phyloP scores from a whole-genome alignment of 1,140 invertebrate genomes.

The Wasmannia auropunctata region DNA sequence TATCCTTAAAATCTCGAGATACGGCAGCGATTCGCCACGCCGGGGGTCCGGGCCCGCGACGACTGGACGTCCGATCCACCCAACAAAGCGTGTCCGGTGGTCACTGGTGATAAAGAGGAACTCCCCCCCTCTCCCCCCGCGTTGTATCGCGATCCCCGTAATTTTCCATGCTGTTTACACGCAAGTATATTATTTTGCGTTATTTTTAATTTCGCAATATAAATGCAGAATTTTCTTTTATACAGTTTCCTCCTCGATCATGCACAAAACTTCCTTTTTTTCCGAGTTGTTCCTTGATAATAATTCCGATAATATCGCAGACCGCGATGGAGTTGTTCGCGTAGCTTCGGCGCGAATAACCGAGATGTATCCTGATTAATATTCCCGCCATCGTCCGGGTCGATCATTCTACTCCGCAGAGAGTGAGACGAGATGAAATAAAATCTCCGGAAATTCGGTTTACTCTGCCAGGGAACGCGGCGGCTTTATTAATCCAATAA shows the following conservation, averaged over 20 bases:
- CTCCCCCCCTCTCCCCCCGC: no score
- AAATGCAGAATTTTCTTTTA: not conserved
- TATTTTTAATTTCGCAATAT: constrained; percentile 3
- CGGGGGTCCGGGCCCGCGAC: not conserved
- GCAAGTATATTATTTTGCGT: not conserved
- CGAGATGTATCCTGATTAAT: constrained; percentile 68
- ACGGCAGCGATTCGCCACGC: constrained; percentile 65
- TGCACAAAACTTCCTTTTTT: not conserved
- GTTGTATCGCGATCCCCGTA: constrained; percentile 17
- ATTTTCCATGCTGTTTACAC: constrained; percentile 57
- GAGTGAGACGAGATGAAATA: constrained; percentile 72
- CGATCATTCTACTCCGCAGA: constrained; percentile 68
- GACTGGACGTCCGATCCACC: constrained; percentile 3
- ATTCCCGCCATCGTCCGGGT: constrained; percentile 50
- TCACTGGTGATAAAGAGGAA: constrained; percentile 61
- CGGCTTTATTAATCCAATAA: constrained; percentile 69
- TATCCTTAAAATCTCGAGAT: constrained; percentile 55
- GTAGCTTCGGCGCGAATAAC: constrained; percentile 50
- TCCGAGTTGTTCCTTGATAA: not conserved
- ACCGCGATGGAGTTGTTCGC: constrained; percentile 28
- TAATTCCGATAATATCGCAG: not conserved
- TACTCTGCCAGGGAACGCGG: constrained; percentile 66
- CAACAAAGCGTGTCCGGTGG: constrained; percentile 64
- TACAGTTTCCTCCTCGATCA: not conserved
- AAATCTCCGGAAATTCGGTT: constrained; percentile 71